Evolutionary conservation across 2,888 invertebrate genomes (phyloP).

Genomic region (Cataglyphis rosenhaueri): DNA sequence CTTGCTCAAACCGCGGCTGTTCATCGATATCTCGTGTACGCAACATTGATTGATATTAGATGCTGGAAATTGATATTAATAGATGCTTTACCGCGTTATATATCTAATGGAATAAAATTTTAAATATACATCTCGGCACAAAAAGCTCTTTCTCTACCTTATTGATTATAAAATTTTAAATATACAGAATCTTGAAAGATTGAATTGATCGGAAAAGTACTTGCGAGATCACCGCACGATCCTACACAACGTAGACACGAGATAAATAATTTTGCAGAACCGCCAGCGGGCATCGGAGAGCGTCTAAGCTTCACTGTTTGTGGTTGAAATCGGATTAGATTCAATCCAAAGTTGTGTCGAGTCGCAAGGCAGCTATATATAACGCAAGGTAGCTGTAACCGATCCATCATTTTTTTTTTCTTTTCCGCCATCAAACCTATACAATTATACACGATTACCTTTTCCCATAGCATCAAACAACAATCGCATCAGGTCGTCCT

Average conservation of each 20-base stretch:
- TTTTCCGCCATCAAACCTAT: constrained; percentile 50
- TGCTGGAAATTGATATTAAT: constrained; percentile 1
- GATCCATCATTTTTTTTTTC: constrained; percentile 62
- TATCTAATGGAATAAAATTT: background rate
- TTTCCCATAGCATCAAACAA: constrained; percentile 52
- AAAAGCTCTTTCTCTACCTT: background rate
- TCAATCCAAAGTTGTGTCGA: constrained; percentile 25
- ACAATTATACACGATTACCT: constrained; percentile 73
- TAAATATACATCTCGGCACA: background rate
- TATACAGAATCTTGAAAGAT: background rate
- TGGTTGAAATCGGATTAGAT: constrained; percentile 53
- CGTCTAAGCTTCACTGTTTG: background rate
- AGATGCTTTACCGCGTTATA: background rate
- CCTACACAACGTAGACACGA: constrained; percentile 24
- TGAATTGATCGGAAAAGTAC: background rate
- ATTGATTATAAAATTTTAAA: background rate
- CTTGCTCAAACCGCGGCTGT: constrained; percentile 2
- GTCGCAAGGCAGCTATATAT: constrained; percentile 28
- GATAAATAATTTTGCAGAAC: background rate
- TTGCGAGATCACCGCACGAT: background rate
- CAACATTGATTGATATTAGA: background rate
- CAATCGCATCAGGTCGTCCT: constrained; percentile 27
- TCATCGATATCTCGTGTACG: constrained; percentile 29
- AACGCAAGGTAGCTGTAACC: constrained; percentile 59
- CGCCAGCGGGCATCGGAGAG: background rate